Evolutionary conservation across 2,113 vertebrate species (phyloP), one percentile per base, ranked within the genome.

Genomic region (Chionomys nivalis): DNA sequence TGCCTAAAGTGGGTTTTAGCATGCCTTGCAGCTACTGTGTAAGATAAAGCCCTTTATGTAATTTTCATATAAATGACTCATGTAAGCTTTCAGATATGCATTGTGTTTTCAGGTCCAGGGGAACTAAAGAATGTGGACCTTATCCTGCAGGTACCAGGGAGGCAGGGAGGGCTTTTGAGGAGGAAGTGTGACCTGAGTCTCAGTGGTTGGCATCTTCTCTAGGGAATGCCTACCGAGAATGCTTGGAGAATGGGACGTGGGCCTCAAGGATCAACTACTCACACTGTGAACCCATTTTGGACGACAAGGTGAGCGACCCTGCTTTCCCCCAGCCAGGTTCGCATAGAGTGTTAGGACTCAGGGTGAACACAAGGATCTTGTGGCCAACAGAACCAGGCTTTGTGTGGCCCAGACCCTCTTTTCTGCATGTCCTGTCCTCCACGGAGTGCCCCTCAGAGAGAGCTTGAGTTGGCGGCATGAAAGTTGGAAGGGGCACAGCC

Each of bases 181-280:
- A 17, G 42, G 26, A 63, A 52, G 11, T n/a, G 39, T 55, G 66
- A 24, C 75, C 79, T 83, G 70, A 87, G 61, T 77, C 66, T 49
- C 63, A 78, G 55, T 5, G 47, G 47, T 26, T 79, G 93, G 68
- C 55, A 0, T 87, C 49, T 97, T 94, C 95, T 90, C 58, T 21
- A 99, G 99, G 99, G 97, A 99, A 98, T 70, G 99, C 99, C 76
- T 99, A 99, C 98, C 99, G 99, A 96, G 99, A 99, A 97, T 99
- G 99, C 97, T 98, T 99, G 98, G 99, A 99, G 93, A 99, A 99
- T 28, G 99, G 99, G 24, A 99, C 99, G 0, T 99, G 99, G 99
- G 99, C 99, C 55, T 98, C 99, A 73, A 99, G 98, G 98, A 99
- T 99, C 98, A 99, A 99, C 98, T 99, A 99, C 98, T 99, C 99